phyloP scores from a whole-genome alignment of 2,113 vertebrate genomes.

The Oriolus oriolus region DNA sequence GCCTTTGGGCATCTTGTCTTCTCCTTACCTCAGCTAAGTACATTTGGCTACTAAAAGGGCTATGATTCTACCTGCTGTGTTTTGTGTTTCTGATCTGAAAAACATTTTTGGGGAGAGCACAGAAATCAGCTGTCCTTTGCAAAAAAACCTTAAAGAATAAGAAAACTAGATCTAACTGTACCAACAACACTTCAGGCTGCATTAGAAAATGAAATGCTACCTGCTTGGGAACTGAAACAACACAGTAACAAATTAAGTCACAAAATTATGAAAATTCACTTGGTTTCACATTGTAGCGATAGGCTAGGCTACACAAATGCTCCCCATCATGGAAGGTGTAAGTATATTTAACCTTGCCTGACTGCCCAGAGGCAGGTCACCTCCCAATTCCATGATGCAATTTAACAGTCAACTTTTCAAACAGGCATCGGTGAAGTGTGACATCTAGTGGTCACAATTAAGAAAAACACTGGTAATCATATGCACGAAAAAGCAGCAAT shows the following conservation, averaged over 20 bases:
- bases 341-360: background rate
- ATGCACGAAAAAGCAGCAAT: background rate
- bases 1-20: background rate
- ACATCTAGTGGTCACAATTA: constrained; percentile 16
- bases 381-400: background rate
- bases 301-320: background rate
- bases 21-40: background rate
- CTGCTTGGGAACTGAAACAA: background rate
- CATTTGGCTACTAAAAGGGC: background rate
- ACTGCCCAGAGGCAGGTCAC: background rate
- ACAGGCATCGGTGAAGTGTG: background rate
- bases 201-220: background rate
- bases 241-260: background rate
- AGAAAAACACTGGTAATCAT: background rate
- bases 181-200: background rate
- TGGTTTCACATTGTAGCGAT: background rate
- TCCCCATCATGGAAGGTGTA: background rate
- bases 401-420: background rate
- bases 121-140: background rate
- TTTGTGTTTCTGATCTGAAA: background rate
- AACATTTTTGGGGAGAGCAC: background rate
- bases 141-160: background rate
- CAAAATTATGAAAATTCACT: background rate
- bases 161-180: background rate
- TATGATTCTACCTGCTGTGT: background rate